A percentile compares a stretch with the other conserved stretches of the same genome.
These are phyloP conservation scores for Exephanes ischioxanthus DNA, from an alignment of 2,888 invertebrate genomes.

Conservation along the genomic window DNA sequence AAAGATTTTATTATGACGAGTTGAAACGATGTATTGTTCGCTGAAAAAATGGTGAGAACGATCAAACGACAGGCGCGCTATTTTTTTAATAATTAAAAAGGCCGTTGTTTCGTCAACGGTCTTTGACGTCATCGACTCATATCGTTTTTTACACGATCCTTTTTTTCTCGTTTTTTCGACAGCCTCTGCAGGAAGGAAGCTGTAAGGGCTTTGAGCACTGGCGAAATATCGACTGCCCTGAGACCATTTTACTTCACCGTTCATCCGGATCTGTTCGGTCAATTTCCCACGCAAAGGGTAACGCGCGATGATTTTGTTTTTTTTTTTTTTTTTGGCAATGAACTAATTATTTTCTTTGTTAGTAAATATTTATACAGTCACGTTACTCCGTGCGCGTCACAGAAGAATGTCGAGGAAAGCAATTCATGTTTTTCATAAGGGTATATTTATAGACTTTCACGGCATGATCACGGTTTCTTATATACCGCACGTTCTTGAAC, in stretches of 20 bases:
- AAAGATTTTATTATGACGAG: conserved; percentile 41
- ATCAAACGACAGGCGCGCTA: background rate
- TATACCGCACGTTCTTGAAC: conserved; percentile 46
- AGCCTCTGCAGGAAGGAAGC: conserved; percentile 80
- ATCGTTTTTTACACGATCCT: background rate
- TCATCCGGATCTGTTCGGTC: conserved; percentile 97
- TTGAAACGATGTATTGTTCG: conserved; percentile 84
- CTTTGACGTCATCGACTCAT: background rate
- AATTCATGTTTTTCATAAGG: background rate
- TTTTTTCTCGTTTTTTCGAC: background rate
- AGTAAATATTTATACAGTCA: background rate
- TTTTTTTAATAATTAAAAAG: background rate
- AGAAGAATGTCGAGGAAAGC: background rate
- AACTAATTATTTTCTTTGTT: background rate
- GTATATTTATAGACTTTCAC: conserved; percentile 71
- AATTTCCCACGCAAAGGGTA: conserved; percentile 95
- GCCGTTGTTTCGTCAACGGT: background rate
- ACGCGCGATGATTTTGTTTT: background rate
- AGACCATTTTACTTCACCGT: conserved; percentile 98
- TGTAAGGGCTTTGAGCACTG: conserved; percentile 88
- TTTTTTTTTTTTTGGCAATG: background rate
- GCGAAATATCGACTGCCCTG: conserved; percentile 95
- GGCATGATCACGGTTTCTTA: background rate
- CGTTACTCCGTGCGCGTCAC: background rate
- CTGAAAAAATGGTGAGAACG: conserved; percentile 84